phyloP scores from a whole-genome alignment of 1,140 invertebrate species.

The Eciton burchellii region DNA sequence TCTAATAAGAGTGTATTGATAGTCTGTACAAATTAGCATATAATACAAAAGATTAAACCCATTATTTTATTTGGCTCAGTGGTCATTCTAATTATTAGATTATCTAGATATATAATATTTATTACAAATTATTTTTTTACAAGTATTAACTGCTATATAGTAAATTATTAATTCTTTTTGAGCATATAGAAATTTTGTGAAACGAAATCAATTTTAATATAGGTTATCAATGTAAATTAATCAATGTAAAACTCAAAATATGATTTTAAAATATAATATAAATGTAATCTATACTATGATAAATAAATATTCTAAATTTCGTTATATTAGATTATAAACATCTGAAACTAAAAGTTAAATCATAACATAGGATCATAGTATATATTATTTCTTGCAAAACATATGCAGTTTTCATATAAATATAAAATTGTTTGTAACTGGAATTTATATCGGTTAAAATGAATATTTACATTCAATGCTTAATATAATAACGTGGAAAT shows the following conservation, averaged over 20 bases:
- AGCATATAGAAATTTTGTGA: neutral
- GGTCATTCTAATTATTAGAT: no score
- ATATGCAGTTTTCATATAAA: slow-evolving; percentile 2
- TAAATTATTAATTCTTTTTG: neutral
- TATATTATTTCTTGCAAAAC: neutral
- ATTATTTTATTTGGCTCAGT: no score
- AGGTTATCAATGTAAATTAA: neutral
- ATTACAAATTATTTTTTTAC: neutral
- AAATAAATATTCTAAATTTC: no score
- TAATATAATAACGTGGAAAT: neutral
- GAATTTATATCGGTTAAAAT: neutral
- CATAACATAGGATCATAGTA: no score
- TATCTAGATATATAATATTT: no score
- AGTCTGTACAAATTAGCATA: no score
- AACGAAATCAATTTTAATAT: neutral
- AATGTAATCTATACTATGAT: neutral
- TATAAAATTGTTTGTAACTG: neutral
- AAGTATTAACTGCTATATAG: neutral
- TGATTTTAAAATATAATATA: neutral
- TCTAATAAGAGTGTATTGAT: no score
- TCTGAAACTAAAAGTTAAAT: neutral
- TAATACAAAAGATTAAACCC: no score
- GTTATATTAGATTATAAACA: slow-evolving; percentile 20
- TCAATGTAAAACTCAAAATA: neutral
- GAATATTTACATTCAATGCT: neutral